Conservation (phyloP, 2,797 vertebrate genomes). For the Diplodus puntazzo region DNA sequence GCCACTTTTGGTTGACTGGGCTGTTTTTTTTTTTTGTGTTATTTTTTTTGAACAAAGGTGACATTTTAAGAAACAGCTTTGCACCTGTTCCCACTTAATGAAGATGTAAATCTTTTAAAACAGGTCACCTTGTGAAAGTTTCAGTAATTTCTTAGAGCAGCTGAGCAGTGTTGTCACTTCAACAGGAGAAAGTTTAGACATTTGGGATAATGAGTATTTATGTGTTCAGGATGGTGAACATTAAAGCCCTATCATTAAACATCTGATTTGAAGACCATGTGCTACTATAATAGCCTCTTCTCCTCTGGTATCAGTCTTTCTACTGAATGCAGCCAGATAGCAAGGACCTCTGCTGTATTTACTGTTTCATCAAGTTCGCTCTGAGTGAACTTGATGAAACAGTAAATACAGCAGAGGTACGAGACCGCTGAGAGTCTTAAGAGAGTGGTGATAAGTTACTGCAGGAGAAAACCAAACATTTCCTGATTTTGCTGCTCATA, state of each 20-base stretch:
- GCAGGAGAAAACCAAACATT: no score
- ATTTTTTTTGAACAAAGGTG: background rate
- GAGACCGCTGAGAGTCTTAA: no score
- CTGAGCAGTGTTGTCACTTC: background rate
- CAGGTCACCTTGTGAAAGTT: background rate
- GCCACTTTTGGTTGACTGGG: background rate
- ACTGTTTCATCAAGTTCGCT: no score
- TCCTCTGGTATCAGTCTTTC: background rate
- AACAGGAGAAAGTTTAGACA: background rate
- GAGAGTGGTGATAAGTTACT: no score
- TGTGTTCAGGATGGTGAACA: background rate
- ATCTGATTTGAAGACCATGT: background rate
- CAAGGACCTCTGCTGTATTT: no score
- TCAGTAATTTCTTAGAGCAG: background rate
- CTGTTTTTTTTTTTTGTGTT: background rate
- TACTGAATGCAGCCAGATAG: background rate
- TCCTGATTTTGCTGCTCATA: no score
- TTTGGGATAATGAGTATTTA: background rate
- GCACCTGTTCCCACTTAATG: background rate
- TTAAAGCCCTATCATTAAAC: background rate
- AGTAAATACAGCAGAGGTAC: no score
- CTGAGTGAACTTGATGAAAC: no score
- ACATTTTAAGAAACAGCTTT: conserved; percentile 1
- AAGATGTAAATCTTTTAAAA: conserved; percentile 2
- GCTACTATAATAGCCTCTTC: background rate